phyloP scores from a whole-genome alignment of 64 coral and sea anemone genomes.

The Dendrophyllia cribrosa region DNA sequence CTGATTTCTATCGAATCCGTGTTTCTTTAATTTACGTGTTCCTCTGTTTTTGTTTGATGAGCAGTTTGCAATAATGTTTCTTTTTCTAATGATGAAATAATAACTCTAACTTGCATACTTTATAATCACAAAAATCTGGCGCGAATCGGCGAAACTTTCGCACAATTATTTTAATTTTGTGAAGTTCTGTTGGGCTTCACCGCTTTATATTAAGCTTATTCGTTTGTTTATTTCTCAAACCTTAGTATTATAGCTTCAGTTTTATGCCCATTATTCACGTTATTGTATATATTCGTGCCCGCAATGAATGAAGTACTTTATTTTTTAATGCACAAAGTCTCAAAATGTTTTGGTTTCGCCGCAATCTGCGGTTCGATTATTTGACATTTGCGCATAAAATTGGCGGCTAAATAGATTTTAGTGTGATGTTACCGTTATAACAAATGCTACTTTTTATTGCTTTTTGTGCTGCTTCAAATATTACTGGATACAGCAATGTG shows the following conservation, averaged over 20 bases:
- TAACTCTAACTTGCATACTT: neutral
- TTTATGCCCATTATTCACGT: neutral
- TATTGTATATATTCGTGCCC: neutral
- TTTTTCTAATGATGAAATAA: slow-evolving; percentile 5
- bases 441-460: neutral
- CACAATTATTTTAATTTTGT: slow-evolving; percentile 14
- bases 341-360: neutral
- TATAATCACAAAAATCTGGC: neutral
- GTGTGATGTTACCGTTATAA: no score
- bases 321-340: neutral
- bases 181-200: neutral
- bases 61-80: neutral
- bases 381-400: neutral
- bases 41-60: neutral
- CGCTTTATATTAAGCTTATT: neutral
- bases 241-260: neutral
- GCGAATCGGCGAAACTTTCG: neutral
- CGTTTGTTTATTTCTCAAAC: slow-evolving; percentile 27
- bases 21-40: neutral
- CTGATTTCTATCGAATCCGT: neutral
- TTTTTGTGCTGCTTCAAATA: no score
- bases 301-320: neutral
- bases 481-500: no score
- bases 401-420: neutral
- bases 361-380: neutral